These are phyloP conservation scores for Ciona savignyi DNA, from an alignment of 23 tunicate species.

Conservation along the genomic window DNA sequence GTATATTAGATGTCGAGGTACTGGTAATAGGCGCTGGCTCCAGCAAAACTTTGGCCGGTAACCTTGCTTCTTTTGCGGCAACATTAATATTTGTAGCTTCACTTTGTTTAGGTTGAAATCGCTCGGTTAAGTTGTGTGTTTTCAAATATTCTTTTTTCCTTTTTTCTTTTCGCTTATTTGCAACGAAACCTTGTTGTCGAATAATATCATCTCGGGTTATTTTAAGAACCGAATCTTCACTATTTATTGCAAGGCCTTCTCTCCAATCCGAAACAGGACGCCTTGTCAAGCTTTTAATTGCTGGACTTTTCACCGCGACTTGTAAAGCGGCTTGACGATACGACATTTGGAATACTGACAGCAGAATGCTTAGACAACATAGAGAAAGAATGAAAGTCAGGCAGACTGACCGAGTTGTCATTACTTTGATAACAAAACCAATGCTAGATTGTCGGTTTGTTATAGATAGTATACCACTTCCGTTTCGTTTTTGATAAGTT, in stretches of 20 bases:
- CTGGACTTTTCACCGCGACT: background rate
- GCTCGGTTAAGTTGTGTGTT: no score
- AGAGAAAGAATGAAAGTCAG: slow-evolving; percentile 2
- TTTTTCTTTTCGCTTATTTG: no score
- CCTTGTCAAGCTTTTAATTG: background rate
- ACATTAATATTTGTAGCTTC: no score
- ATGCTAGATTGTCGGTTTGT: background rate
- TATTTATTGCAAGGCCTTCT: background rate
- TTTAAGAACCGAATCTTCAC: background rate
- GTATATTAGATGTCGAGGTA: no score
- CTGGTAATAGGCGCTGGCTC: no score
- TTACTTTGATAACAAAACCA: background rate
- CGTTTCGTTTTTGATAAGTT: background rate
- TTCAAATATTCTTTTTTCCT: no score
- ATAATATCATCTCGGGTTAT: background rate
- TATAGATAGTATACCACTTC: background rate
- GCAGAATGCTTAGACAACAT: background rate
- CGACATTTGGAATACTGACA: background rate
- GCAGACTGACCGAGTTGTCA: slow-evolving; percentile 17
- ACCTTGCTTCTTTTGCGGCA: no score
- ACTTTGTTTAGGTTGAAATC: no score
- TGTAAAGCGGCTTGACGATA: background rate
- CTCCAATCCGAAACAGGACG: background rate
- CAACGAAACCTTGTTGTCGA: background rate
- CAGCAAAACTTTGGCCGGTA: no score